Percentiles rank a stretch among this genome's conserved stretches.
phyloP scores from a whole-genome alignment of 2,113 vertebrate genomes.

The Phyllostomus hastatus region DNA sequence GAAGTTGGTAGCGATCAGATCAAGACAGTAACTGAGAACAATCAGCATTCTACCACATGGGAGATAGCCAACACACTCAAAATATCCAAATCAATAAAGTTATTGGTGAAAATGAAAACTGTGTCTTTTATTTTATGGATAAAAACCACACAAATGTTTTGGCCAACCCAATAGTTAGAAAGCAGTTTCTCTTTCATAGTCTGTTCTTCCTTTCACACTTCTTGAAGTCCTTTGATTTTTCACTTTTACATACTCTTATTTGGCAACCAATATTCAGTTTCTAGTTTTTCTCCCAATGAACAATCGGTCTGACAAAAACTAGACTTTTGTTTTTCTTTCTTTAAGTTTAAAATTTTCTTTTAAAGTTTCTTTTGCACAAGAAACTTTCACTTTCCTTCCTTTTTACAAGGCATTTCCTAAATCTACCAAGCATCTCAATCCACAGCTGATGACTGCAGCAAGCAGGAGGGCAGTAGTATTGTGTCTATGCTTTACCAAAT shows the following conservation, averaged over 20 bases:
- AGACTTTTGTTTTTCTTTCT: neutral
- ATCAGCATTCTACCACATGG: too few species aligned
- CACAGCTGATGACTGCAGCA: accelerated
- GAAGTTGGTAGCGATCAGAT: too few species aligned
- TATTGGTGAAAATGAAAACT: too few species aligned
- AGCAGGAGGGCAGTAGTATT: neutral
- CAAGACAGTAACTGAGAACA: too few species aligned
- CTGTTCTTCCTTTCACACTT: neutral
- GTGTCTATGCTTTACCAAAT: accelerated
- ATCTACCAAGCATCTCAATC: neutral
- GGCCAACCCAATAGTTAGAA: neutral
- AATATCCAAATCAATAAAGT: too few species aligned
- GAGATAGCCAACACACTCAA: too few species aligned
- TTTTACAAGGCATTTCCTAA: neutral
- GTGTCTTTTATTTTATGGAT: too few species aligned
- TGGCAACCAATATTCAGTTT: too few species aligned
- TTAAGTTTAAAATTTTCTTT: neutral
- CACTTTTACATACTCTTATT: neutral
- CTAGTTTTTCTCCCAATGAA: neutral
- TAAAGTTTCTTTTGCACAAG: neutral
- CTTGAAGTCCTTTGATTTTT: neutral
- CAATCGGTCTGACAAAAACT: neutral
- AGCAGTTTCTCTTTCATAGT: neutral
- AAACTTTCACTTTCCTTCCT: neutral
- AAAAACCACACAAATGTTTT: too few species aligned